Conservation (phyloP, 2,797 vertebrate species). For the Hoplostethus atlanticus region DNA sequence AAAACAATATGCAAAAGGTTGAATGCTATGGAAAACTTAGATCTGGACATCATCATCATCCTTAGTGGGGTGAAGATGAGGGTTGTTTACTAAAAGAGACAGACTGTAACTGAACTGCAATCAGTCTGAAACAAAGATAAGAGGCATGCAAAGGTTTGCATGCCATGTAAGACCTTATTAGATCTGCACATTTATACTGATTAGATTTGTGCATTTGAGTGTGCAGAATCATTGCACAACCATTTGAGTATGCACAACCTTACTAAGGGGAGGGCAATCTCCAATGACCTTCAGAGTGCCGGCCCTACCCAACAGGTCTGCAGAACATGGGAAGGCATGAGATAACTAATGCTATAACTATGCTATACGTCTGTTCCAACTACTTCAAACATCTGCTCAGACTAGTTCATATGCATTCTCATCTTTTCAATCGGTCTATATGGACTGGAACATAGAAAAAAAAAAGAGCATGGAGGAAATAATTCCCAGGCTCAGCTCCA, state of each 20-base stretch:
- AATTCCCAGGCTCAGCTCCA: too few species aligned
- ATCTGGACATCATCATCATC: constrained; percentile 23
- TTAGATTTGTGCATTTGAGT: not conserved
- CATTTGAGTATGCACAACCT: too few species aligned
- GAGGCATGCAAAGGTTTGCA: not conserved
- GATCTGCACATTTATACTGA: constrained; percentile 2
- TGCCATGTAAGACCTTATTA: not conserved
- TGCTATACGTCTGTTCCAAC: too few species aligned
- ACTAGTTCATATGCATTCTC: too few species aligned
- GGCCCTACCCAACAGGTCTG: too few species aligned
- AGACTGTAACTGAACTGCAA: constrained; percentile 87
- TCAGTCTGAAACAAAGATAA: constrained; percentile 86
- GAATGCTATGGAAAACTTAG: not conserved
- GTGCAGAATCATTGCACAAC: not conserved
- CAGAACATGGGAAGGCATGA: too few species aligned
- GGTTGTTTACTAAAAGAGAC: constrained; percentile 80
- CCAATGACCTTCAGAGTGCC: not conserved
- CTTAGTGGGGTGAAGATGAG: constrained; percentile 49
- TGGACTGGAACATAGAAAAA: too few species aligned
- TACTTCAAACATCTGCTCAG: too few species aligned
- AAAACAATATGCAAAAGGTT: not conserved
- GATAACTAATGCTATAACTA: too few species aligned
- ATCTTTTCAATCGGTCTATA: too few species aligned
- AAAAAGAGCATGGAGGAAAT: not conserved
- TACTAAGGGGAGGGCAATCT: not conserved